A percentile compares a stretch with the other conserved stretches of the same genome.
Conservation (phyloP, 2,797 vertebrate species). For the Characodon lateralis region DNA sequence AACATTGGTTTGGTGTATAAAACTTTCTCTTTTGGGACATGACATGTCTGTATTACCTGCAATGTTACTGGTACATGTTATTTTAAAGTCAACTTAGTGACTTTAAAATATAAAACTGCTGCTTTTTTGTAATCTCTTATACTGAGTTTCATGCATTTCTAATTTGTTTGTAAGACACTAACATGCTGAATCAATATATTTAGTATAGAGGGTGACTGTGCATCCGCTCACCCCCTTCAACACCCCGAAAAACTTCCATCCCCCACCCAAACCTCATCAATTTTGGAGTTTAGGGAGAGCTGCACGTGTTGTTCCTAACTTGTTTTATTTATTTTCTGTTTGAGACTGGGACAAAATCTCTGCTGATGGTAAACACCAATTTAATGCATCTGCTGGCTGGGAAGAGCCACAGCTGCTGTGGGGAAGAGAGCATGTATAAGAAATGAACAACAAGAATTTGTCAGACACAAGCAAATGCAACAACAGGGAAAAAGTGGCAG, state of each 20-base stretch:
- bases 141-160: slow-evolving; percentile 19
- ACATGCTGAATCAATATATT: slow-evolving; percentile 23
- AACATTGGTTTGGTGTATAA: background rate
- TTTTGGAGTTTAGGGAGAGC: slow-evolving; percentile 15
- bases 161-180: slow-evolving; percentile 24
- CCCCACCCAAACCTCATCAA: slow-evolving; percentile 35
- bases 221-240: slow-evolving; percentile 11
- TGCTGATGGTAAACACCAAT: slow-evolving; percentile 72
- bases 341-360: slow-evolving; percentile 67
- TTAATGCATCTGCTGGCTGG: slow-evolving; percentile 68
- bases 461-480: slow-evolving; percentile 67
- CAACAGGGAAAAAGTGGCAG: slow-evolving; percentile 60
- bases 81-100: slow-evolving; percentile 5
- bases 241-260: slow-evolving; percentile 15
- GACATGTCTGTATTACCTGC: background rate
- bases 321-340: slow-evolving; percentile 75
- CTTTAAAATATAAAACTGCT: background rate
- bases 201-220: slow-evolving; percentile 22
- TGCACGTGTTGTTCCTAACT: slow-evolving; percentile 54
- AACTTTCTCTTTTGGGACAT: background rate
- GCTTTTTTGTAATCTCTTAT: slow-evolving; percentile 17
- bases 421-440: slow-evolving; percentile 73
- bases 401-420: slow-evolving; percentile 56
- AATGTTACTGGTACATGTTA: background rate
- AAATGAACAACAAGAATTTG: slow-evolving; percentile 76